Conservation (phyloP, 2,888 invertebrate genomes). For the Ormyrus nitidulus region DNA sequence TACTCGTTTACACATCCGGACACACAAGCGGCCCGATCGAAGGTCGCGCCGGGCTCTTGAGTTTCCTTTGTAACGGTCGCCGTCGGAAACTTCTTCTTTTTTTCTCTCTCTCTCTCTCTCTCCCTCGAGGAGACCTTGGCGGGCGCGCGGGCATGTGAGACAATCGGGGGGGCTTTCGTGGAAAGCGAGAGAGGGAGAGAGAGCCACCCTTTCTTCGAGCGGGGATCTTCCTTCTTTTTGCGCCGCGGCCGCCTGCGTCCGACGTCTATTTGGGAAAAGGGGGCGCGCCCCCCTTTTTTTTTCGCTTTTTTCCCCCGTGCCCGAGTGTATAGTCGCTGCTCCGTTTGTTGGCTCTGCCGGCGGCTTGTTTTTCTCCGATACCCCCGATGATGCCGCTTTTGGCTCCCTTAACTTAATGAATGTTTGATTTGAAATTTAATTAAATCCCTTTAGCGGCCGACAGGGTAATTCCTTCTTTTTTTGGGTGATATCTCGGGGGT, state of each 20-base stretch:
- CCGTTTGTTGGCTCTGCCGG: constrained; percentile 23
- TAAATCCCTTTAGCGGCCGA: constrained; percentile 26
- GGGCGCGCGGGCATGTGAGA: no score
- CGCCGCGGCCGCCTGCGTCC: constrained; percentile 25
- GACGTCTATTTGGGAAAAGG: constrained; percentile 21
- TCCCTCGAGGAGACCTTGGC: neutral
- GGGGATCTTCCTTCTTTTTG: no score
- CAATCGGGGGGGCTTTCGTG: no score
- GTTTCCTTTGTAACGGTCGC: no score
- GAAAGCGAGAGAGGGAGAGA: no score
- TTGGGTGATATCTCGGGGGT: no score
- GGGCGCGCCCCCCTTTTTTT: constrained; percentile 11
- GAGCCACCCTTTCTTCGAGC: no score
- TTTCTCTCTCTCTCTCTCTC: constrained; percentile 1
- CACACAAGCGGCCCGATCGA: no score
- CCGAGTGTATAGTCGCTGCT: constrained; percentile 2
- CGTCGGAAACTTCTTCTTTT: neutral
- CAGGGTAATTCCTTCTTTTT: neutral
- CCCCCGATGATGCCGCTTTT: neutral
- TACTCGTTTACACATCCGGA: no score
- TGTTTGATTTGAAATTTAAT: constrained; percentile 43
- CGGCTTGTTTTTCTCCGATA: constrained; percentile 7
- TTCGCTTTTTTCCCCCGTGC: neutral
- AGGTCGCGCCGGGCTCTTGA: no score
- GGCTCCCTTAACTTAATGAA: no score